Conservation (phyloP, 2,797 vertebrate genomes). For the Centropyge bicolor region DNA sequence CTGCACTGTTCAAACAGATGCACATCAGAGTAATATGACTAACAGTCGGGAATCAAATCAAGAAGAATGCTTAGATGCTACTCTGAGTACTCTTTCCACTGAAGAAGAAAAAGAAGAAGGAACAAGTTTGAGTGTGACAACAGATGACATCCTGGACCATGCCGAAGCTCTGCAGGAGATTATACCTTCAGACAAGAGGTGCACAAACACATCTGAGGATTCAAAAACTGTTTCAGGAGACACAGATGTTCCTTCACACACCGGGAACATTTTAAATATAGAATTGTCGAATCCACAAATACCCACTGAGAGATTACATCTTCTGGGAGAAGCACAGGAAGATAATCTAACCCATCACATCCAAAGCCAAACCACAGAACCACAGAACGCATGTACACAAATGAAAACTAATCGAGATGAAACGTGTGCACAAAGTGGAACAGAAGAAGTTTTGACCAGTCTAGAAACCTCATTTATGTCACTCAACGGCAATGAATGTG, state of each 20-base stretch:
- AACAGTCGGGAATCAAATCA: slow-evolving; percentile 30
- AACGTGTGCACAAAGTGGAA: slow-evolving; percentile 8
- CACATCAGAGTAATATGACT: not conserved
- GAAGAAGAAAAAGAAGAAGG: slow-evolving; percentile 48
- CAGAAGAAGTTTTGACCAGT: not conserved
- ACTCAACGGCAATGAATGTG: not conserved
- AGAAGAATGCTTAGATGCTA: slow-evolving; percentile 5
- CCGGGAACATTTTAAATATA: slow-evolving; percentile 15
- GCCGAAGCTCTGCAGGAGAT: slow-evolving; percentile 19
- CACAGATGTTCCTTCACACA: not conserved
- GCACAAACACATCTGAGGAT: slow-evolving; percentile 3
- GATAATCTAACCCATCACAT: slow-evolving; percentile 21
- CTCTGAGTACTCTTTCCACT: slow-evolving; percentile 13
- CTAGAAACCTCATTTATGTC: not conserved
- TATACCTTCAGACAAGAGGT: slow-evolving; percentile 14
- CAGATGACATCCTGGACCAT: not conserved
- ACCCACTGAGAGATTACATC: slow-evolving; percentile 19
- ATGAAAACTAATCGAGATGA: slow-evolving; percentile 16
- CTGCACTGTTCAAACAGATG: slow-evolving; percentile 20
- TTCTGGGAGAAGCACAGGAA: slow-evolving; percentile 46
- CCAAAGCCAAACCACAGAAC: slow-evolving; percentile 12
- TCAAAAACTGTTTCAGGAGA: slow-evolving; percentile 25
- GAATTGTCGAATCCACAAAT: slow-evolving; percentile 25
- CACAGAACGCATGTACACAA: slow-evolving; percentile 5
- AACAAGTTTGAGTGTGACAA: not conserved